phyloP scores from a whole-genome alignment of 2,888 invertebrate genomes.

The Epinotia ramella region DNA sequence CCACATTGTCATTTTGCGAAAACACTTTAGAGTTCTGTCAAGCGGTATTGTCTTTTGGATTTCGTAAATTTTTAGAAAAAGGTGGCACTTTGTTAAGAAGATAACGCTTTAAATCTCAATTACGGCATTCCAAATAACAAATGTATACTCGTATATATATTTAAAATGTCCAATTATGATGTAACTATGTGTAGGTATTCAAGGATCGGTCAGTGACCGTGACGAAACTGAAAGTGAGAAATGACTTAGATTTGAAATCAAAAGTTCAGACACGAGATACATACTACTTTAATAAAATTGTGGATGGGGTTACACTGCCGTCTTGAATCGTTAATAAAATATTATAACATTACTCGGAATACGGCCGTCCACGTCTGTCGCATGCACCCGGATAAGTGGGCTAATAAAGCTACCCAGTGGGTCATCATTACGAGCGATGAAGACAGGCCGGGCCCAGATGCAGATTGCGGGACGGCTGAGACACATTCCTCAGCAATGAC shows the following conservation, averaged over 20 bases:
- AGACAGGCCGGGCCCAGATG: too few species aligned
- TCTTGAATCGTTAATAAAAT: not conserved
- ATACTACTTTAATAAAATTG: not conserved
- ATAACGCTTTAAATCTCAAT: too few species aligned
- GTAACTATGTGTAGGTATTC: not conserved
- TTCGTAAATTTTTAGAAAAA: not conserved
- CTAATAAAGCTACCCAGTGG: too few species aligned
- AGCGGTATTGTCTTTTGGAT: not conserved
- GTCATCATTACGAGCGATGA: too few species aligned
- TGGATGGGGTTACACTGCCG: not conserved
- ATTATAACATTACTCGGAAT: too few species aligned
- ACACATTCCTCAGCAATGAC: too few species aligned
- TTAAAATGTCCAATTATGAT: not conserved
- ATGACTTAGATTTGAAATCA: not conserved
- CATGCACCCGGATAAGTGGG: too few species aligned
- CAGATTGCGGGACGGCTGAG: too few species aligned
- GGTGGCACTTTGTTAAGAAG: not conserved
- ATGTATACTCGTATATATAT: not conserved
- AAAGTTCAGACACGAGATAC: not conserved
- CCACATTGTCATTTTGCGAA: not conserved
- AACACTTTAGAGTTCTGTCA: not conserved
- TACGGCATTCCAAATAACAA: too few species aligned
- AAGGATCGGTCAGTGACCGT: conserved; percentile 18
- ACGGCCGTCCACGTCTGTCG: too few species aligned
- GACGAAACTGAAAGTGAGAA: conserved; percentile 19